phyloP scores from a whole-genome alignment of 2,888 invertebrate genomes.

The Cynaeus angustus region DNA sequence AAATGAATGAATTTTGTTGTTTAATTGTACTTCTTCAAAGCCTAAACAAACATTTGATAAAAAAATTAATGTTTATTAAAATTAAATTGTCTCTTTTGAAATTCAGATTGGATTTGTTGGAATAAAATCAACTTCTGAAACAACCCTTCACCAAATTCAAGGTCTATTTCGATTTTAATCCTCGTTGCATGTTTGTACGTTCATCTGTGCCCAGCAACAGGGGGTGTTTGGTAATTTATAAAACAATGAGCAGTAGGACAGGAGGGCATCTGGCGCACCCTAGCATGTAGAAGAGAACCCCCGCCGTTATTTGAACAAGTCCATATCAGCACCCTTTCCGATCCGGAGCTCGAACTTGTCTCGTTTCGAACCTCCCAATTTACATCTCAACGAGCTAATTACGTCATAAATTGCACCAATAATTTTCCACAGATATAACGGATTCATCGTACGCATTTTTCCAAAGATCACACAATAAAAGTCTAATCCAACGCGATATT shows the following conservation, averaged over 20 bases:
- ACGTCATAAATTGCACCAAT: slow-evolving; percentile 27
- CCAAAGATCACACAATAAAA: slow-evolving; percentile 61
- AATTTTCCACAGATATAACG: slow-evolving; percentile 28
- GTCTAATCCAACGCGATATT: slow-evolving; percentile 63
- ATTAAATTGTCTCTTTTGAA: neutral
- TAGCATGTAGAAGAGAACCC: slow-evolving; percentile 51
- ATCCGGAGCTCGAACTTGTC: slow-evolving; percentile 56
- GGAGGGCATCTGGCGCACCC: slow-evolving; percentile 58
- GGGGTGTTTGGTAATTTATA: slow-evolving; percentile 57
- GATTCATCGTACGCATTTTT: slow-evolving; percentile 38
- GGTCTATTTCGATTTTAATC: slow-evolving; percentile 37
- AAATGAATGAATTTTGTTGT: too few species aligned
- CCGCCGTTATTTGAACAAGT: slow-evolving; percentile 57
- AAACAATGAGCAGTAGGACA: slow-evolving; percentile 57
- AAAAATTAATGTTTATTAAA: too few species aligned
- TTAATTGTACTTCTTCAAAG: too few species aligned
- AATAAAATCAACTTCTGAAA: slow-evolving; percentile 1
- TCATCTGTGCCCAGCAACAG: slow-evolving; percentile 49
- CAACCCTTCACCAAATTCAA: slow-evolving; percentile 24
- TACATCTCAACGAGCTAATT: slow-evolving; percentile 48
- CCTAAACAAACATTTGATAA: too few species aligned
- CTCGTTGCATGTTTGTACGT: slow-evolving; percentile 38
- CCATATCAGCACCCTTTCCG: slow-evolving; percentile 49
- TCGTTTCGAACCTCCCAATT: slow-evolving; percentile 50
- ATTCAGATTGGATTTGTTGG: slow-evolving; percentile 21